These are phyloP conservation scores for Lophura nycthemera DNA, from an alignment of 2,113 vertebrate species.

Conservation along the genomic window DNA sequence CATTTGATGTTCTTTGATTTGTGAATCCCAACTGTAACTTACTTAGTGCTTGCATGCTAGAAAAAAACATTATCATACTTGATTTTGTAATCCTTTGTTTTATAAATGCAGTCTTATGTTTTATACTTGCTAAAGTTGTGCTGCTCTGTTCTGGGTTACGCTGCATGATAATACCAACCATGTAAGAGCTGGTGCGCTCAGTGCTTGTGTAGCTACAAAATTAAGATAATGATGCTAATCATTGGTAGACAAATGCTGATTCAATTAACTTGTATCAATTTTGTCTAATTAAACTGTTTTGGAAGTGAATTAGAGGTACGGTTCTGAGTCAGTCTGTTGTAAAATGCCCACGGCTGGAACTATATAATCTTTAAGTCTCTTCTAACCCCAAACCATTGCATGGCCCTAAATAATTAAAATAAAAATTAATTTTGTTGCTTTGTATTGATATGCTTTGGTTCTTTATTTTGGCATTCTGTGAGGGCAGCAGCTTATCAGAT, in stretches of 20 bases:
- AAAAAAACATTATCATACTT: background rate
- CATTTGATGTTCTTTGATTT: background rate
- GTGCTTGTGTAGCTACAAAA: background rate
- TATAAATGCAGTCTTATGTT: background rate
- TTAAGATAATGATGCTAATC: background rate
- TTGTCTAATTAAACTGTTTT: background rate
- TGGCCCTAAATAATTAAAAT: background rate
- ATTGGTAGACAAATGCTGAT: background rate
- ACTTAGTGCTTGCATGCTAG: background rate
- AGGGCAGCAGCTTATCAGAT: background rate
- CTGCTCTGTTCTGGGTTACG: background rate
- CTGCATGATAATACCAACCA: background rate
- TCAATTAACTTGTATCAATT: background rate
- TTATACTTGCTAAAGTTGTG: background rate
- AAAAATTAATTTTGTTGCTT: background rate
- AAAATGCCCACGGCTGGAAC: background rate
- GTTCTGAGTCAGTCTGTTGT: background rate
- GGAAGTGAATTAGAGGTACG: background rate
- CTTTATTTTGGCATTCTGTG: background rate
- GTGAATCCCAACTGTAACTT: background rate
- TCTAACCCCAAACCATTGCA: background rate
- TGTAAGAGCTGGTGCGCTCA: background rate
- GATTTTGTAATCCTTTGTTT: background rate
- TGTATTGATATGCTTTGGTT: background rate
- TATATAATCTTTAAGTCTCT: background rate